Evolutionary conservation across 2,888 invertebrate genomes (phyloP).

Genomic region (Pristionchus maxplancki): DNA sequence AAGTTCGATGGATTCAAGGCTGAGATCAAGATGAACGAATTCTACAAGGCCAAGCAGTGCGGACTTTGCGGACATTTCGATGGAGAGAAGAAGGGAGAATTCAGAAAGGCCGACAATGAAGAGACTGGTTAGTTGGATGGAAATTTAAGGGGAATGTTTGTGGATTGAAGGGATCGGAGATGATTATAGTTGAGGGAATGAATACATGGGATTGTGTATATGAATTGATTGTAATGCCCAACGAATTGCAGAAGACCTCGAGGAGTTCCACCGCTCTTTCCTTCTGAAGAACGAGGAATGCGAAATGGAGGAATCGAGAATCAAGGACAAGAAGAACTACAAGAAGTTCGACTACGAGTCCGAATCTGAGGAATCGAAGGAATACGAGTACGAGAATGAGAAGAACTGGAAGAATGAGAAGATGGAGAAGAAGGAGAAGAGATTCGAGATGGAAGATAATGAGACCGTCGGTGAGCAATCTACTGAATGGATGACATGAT

Average conservation of each 20-base stretch:
- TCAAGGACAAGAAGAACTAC: conserved; percentile 43
- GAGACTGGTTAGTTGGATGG: conserved; percentile 26
- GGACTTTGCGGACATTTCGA: conserved; percentile 59
- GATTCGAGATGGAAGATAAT: background rate
- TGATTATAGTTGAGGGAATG: too few relatives aligned
- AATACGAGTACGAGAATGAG: background rate
- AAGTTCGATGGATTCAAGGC: conserved; percentile 52
- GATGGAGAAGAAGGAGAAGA: conserved; percentile 28
- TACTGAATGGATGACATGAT: background rate
- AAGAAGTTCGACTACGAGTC: background rate
- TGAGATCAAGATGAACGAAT: conserved; percentile 35
- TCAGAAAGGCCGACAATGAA: conserved; percentile 57
- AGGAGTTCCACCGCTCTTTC: conserved; percentile 53
- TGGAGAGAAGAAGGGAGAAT: conserved; percentile 53
- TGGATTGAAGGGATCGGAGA: background rate
- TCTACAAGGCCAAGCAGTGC: conserved; percentile 53
- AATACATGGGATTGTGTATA: background rate
- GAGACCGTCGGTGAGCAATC: background rate
- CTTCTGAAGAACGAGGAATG: conserved; percentile 52
- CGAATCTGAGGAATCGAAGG: conserved; percentile 34
- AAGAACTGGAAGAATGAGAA: background rate
- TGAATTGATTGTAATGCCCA: background rate
- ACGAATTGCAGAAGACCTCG: conserved; percentile 46
- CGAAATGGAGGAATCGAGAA: conserved; percentile 43
- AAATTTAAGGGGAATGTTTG: background rate